Base-by-base conservation (phyloP, 2,797 vertebrate genomes). In the Lacerta agilis region DNA sequence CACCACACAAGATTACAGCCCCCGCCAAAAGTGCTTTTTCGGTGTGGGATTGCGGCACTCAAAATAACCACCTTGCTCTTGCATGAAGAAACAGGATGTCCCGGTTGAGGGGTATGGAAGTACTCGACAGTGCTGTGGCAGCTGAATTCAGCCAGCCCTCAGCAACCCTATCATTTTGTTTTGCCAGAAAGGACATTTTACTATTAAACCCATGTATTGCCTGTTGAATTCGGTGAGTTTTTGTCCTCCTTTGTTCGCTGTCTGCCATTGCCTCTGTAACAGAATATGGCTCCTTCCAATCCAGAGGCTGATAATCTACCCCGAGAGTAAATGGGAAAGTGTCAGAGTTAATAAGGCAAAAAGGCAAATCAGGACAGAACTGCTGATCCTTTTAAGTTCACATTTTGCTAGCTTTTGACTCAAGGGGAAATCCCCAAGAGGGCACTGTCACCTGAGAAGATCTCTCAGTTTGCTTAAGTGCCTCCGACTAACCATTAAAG, bases 261-360 rank as follows among this genome's bases (percentile, higher is more conserved):
- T 11, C 41, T 86, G 8, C 15, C 25, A 43, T 58, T 71, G 43
- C 45, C 66, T 38, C 64, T 17, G 1, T 49, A 6, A 7, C n/a
- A 58, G 25, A 79, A 71, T 49, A 38, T 58, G 71, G 27, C 29
- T 71, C 25, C 69, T 82, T 86, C 45, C 9, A 0, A 1, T 43
- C 15, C 55, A 3, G 1, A 1, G 8, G 0, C 0, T 0, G 0
- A 33, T 1, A 69, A 61, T 27, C 18, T 38, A 15, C 85, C 77
- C 25, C 1, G 0, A 79, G n/a, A 86, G 17, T 86, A 72, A 61
- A 6, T 3, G 29, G 87, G 86, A 80, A 64, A 0, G 80, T 27
- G 80, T 79, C 43, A 86, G n/a, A 25, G 88, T 13, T 71, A 76
- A 66, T 9, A 38, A 82, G 83, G 0, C 43, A 1, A 86, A 67